phyloP scores from a whole-genome alignment of 2,888 invertebrate genomes.

The Iphiclides podalirius region DNA sequence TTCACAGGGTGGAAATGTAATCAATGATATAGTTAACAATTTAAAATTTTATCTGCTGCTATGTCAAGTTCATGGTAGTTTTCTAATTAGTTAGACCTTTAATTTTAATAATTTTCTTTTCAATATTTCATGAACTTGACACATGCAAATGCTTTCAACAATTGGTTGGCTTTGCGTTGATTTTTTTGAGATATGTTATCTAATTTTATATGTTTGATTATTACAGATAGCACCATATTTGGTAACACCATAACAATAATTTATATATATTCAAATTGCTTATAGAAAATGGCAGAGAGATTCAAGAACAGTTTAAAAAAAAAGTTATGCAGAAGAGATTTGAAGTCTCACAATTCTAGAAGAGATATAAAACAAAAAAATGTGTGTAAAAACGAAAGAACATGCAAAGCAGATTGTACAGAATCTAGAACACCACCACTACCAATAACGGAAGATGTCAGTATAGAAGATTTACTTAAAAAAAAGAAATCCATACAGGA shows the following conservation, averaged over 20 bases:
- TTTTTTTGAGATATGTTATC: conserved; percentile 16
- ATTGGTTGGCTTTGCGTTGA: conserved; percentile 21
- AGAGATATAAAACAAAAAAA: conserved; percentile 40
- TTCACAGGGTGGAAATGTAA: conserved; percentile 76
- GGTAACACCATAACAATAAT: conserved; percentile 26
- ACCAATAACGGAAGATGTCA: conserved; percentile 42
- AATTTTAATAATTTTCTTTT: too few species aligned
- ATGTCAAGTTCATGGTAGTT: conserved; percentile 61
- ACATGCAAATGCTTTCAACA: conserved; percentile 30
- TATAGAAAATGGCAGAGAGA: conserved; percentile 47
- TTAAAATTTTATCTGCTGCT: conserved; percentile 35
- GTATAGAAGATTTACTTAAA: conserved; percentile 59
- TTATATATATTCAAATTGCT: conserved; percentile 26
- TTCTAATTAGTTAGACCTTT: too few species aligned
- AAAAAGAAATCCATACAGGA: conserved; percentile 56
- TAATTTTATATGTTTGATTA: conserved; percentile 35
- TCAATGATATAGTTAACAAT: conserved; percentile 69
- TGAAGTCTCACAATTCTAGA: conserved; percentile 32
- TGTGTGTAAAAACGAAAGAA: conserved; percentile 36
- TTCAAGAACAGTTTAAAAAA: conserved; percentile 40
- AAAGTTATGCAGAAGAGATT: conserved; percentile 41
- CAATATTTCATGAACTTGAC: conserved; percentile 36
- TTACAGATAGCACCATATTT: conserved; percentile 50
- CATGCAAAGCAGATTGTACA: conserved; percentile 24
- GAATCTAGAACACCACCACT: conserved; percentile 66